Evolutionary conservation across 2,888 invertebrate species (phyloP), one percentile per base, ranked within the genome.

Genomic region (Ochropleura plecta): DNA sequence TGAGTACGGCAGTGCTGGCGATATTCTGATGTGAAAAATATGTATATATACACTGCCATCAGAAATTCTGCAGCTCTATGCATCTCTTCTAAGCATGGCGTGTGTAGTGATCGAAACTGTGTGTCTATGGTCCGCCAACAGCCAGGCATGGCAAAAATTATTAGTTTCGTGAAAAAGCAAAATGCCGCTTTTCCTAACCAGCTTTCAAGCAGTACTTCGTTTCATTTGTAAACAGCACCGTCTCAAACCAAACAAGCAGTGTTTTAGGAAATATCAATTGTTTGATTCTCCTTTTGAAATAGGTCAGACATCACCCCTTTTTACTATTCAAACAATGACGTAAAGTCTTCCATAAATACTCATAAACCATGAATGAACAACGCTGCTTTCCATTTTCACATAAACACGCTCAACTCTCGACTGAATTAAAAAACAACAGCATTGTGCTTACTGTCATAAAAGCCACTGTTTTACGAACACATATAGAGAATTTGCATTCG

Each of bases 351-450:
- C 42, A 75, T 69, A 57, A 83, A 78, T 71, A 70, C 14, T 59
- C 62, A 71, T 46, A 63, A 66, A 72, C 53, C 42, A 51, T 74
- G 53, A 76, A 73, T 76, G 75, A 76, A 81, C 42, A 66, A 70
- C 77, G 57, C 53, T 65, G 80, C 89, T 92, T 91, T 92, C 89
- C 84, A 88, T 87, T 89, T 90, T 88, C 89, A 81, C 88, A 84
- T 79, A 86, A 84, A 79, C 76, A 83, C 63, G 82, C 69, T 53
- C 83, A 80, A 79, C 86, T 83, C 85, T 75, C 76, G n/a, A 75
- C 79, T 85, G 88, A 90, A 92, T 92, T 84, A 79, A 78, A 85
- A 91, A 93, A 94, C 94, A 94, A 93, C 92, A 67, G 72, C 69
- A 70, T 80, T 88, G 85, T 87, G 40, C 1, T 84, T 86, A 88